Evolutionary conservation across 2,113 vertebrate species (phyloP).

Genomic region (Pithys albifrons): DNA sequence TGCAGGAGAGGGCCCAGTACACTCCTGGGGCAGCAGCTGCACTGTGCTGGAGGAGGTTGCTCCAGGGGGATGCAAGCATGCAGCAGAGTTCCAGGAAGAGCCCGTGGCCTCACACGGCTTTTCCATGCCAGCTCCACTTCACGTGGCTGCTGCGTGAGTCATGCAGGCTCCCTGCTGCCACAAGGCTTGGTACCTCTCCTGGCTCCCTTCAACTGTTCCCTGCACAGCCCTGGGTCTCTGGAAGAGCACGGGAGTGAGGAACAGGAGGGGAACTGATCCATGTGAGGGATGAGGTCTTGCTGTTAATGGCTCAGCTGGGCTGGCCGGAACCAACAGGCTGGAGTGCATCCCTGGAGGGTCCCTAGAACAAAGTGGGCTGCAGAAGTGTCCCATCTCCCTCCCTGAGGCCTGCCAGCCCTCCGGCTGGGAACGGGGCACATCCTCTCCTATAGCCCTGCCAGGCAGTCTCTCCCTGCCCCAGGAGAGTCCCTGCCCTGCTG

Average conservation of each 20-base stretch:
- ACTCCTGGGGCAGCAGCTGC: background rate
- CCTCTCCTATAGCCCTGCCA: background rate
- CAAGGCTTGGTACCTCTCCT: background rate
- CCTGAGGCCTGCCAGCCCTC: background rate
- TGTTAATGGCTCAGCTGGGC: background rate
- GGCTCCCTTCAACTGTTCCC: background rate
- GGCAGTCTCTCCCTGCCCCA: background rate
- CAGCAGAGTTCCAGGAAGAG: constrained; percentile 45
- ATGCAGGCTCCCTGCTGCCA: background rate
- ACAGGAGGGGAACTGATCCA: background rate
- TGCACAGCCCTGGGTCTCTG: background rate
- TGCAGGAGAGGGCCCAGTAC: background rate
- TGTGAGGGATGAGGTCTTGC: background rate
- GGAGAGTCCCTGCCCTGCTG: background rate
- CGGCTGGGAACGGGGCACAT: fast-evolving
- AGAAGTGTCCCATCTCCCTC: background rate
- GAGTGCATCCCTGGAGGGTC: background rate
- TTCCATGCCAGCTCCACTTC: constrained; percentile 36
- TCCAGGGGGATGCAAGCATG: background rate
- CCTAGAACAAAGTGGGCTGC: background rate
- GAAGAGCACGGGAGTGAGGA: background rate
- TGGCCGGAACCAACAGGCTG: background rate
- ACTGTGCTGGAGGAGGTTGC: fast-evolving
- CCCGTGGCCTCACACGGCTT: background rate
- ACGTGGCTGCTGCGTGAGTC: constrained; percentile 26